Conservation (phyloP, 2,888 invertebrate genomes). For the Agrotis puta region DNA sequence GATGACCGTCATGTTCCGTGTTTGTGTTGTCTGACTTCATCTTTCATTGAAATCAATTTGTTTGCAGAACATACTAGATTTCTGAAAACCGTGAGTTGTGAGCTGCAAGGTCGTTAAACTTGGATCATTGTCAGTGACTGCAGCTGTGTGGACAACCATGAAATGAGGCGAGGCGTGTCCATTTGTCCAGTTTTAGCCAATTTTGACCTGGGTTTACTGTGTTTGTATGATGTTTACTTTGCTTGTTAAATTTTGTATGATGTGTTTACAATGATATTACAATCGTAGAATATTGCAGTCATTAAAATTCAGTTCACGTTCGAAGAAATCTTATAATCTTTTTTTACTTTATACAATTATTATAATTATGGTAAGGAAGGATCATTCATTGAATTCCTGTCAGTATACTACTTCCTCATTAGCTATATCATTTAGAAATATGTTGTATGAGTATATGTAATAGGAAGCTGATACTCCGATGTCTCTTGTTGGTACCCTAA, state of each 20-base stretch:
- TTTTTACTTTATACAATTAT: background rate
- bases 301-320: background rate
- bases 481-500: conserved; percentile 16
- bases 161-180: background rate
- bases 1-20: too few species aligned
- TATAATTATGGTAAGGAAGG: too few species aligned
- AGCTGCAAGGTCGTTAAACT: background rate
- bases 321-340: background rate
- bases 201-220: background rate
- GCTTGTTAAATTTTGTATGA: background rate
- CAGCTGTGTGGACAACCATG: background rate
- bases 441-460: background rate
- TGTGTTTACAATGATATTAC: background rate
- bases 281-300: too few species aligned
- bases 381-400: background rate
- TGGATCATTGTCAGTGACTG: background rate
- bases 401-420: background rate
- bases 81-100: background rate
- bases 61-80: background rate
- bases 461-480: conserved; percentile 10
- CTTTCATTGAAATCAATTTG: background rate
- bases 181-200: background rate
- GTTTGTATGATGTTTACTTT: background rate
- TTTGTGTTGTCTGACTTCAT: background rate
- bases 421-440: background rate